Conservation (phyloP, 2,888 invertebrate species). For the Fragum fragum region DNA sequence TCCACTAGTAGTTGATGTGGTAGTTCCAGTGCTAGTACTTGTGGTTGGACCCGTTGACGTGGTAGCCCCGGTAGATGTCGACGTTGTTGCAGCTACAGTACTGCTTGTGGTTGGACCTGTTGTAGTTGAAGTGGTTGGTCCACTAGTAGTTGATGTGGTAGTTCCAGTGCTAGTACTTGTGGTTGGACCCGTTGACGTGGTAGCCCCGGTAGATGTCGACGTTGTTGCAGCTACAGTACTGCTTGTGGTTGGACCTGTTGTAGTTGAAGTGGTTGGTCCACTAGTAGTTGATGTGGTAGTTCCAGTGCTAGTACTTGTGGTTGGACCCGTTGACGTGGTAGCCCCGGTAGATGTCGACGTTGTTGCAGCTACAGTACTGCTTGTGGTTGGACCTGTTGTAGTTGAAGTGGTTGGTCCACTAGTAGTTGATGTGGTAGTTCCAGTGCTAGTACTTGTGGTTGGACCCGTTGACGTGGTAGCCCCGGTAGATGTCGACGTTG, state of each 20-base stretch:
- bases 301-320: not conserved
- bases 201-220: not conserved
- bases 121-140: not conserved
- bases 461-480: constrained; percentile 1
- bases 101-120: constrained; percentile 4
- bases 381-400: constrained; percentile 4
- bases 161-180: not conserved
- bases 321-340: constrained; percentile 1
- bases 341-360: not conserved
- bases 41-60: not conserved
- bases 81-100: not conserved
- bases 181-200: not conserved
- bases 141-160: not conserved
- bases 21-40: constrained; percentile 3
- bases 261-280: not conserved
- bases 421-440: not conserved
- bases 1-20: constrained; percentile 3
- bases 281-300: not conserved
- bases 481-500: not conserved
- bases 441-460: not conserved
- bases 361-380: not conserved
- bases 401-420: not conserved
- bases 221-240: constrained; percentile 1
- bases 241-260: not conserved
- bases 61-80: not conserved